These are phyloP conservation scores for Pollenia labialis DNA, from an alignment of 2,888 invertebrate genomes.

Conservation along the genomic window DNA sequence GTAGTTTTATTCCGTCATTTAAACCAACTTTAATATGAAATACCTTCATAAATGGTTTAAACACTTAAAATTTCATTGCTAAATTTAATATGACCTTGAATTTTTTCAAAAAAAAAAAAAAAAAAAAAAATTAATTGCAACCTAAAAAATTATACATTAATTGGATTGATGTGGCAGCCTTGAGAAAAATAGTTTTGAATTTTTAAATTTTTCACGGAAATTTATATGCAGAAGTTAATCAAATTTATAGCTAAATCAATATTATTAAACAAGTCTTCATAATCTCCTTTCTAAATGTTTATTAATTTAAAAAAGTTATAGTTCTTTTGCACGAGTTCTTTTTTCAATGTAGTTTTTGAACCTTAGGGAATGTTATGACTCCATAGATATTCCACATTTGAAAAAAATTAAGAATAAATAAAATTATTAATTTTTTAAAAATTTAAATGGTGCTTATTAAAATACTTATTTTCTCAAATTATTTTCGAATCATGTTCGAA, in stretches of 20 bases:
- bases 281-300: too few relatives aligned
- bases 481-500: too few relatives aligned
- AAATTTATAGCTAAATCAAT: background rate
- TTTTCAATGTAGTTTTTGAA: too few relatives aligned
- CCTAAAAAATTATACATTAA: background rate
- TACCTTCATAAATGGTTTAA: slow-evolving; percentile 34
- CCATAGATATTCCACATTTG: too few relatives aligned
- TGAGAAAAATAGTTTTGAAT: slow-evolving; percentile 10
- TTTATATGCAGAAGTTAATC: background rate
- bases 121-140: slow-evolving; percentile 22
- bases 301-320: too few relatives aligned
- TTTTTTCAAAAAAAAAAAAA: slow-evolving; percentile 15
- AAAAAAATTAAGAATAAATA: too few relatives aligned
- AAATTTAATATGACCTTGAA: slow-evolving; percentile 19
- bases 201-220: slow-evolving; percentile 5
- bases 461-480: too few relatives aligned
- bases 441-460: too few relatives aligned
- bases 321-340: too few relatives aligned
- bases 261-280: too few relatives aligned
- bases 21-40: slow-evolving; percentile 38
- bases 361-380: too few relatives aligned
- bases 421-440: too few relatives aligned
- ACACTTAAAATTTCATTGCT: slow-evolving; percentile 36
- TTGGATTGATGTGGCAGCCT: slow-evolving; percentile 10
- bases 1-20: slow-evolving; percentile 43